Percentiles rank a stretch among this genome's conserved stretches.
Evolutionary conservation across 2,888 invertebrate species (phyloP).

Genomic region (Eueremaeus valkanovi): DNA sequence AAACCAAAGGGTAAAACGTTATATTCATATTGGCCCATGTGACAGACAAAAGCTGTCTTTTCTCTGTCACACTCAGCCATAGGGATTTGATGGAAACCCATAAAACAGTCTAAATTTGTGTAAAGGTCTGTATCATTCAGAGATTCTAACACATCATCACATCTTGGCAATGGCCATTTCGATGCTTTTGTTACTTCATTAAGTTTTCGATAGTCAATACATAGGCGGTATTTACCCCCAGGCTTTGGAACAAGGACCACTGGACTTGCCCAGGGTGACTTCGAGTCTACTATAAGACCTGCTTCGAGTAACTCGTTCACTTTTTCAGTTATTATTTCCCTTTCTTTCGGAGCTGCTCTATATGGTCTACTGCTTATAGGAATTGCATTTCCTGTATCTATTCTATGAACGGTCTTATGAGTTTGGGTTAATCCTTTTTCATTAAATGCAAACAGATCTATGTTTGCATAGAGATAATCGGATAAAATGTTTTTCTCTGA

Average conservation of each 20-base stretch:
- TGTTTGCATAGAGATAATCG: neutral
- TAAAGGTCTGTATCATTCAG: slow-evolving; percentile 40
- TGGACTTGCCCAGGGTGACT: neutral
- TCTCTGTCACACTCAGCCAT: slow-evolving; percentile 42
- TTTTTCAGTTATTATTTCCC: neutral
- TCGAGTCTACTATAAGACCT: neutral
- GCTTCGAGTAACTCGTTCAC: neutral
- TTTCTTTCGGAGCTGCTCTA: neutral
- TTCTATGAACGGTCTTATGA: neutral
- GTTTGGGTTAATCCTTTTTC: neutral
- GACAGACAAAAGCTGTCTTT: slow-evolving; percentile 48
- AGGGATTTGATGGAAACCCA: slow-evolving; percentile 47
- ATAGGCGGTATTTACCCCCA: slow-evolving; percentile 47
- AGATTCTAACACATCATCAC: slow-evolving; percentile 42
- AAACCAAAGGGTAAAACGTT: slow-evolving; percentile 49
- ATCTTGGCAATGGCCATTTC: slow-evolving; percentile 44
- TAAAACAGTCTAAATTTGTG: slow-evolving; percentile 44
- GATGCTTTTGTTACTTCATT: slow-evolving; percentile 47
- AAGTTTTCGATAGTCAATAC: slow-evolving; percentile 48
- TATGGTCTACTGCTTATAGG: neutral
- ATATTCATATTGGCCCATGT: slow-evolving; percentile 48
- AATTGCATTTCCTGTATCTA: neutral
- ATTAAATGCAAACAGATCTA: neutral
- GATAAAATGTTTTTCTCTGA: neutral
- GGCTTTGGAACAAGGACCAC: slow-evolving; percentile 48